Conservation (phyloP, 2,797 vertebrate species). For the Smutsia temminckii region DNA sequence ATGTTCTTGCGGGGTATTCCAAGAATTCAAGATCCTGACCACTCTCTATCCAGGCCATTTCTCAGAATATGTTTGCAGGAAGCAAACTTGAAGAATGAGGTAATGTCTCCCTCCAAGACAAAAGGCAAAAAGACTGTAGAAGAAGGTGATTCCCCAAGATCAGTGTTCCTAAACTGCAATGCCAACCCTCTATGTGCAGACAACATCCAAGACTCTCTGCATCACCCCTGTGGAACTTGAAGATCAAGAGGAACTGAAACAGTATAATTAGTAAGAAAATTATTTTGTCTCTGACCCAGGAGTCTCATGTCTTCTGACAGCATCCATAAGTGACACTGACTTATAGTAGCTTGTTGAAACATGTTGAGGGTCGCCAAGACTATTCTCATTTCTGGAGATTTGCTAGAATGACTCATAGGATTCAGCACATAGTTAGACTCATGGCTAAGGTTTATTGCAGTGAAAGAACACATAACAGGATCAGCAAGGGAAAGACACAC, state of each 20-base stretch:
- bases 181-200: background rate
- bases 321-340: background rate
- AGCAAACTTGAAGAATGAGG: background rate
- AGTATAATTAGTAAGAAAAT: background rate
- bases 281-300: background rate
- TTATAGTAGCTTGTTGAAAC: background rate
- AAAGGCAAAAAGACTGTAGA: background rate
- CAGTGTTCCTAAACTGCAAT: background rate
- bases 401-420: background rate
- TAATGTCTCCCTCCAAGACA: background rate
- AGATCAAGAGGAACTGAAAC: background rate
- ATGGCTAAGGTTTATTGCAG: background rate
- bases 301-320: background rate
- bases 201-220: background rate
- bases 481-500: background rate
- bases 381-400: background rate
- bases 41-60: background rate
- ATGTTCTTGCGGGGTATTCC: background rate
- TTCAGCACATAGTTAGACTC: background rate
- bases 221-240: background rate
- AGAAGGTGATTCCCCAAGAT: background rate
- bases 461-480: background rate
- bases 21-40: background rate
- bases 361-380: background rate
- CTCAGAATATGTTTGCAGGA: background rate